Percentiles rank a stretch among this genome's conserved stretches.
These are phyloP conservation scores for Sakesphorus luctuosus DNA, from an alignment of 2,113 vertebrate species.

Conservation along the genomic window DNA sequence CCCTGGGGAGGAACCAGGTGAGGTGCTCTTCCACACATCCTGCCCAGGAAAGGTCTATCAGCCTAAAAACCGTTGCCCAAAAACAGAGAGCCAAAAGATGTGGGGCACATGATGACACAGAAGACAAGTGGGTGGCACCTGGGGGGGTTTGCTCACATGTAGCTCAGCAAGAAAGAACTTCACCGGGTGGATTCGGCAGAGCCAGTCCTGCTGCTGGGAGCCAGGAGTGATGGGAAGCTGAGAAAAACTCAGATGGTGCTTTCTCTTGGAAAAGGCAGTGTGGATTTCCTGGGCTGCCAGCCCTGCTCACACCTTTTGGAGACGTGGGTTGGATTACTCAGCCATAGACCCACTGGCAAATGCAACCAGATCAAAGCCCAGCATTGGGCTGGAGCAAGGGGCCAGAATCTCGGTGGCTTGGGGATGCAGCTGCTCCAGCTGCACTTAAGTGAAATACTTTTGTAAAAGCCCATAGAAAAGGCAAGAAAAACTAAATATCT, in stretches of 20 bases:
- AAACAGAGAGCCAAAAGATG: neutral
- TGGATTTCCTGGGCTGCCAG: neutral
- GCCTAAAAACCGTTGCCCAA: neutral
- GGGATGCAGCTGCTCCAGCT: neutral
- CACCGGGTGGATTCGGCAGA: neutral
- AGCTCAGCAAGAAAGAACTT: neutral
- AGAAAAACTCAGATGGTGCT: neutral
- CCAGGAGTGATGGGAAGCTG: neutral
- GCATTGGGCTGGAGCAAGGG: neutral
- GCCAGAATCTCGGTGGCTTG: neutral
- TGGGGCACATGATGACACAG: accelerated
- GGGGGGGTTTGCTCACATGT: accelerated
- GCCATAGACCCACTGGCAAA: neutral
- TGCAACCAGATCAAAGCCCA: neutral
- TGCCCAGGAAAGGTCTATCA: neutral
- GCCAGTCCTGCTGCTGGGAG: neutral
- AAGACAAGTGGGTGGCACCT: neutral
- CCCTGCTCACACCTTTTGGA: neutral
- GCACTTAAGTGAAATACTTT: neutral
- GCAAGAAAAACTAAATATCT: neutral
- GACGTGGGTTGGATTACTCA: neutral
- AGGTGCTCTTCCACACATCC: neutral
- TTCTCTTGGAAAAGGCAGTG: neutral
- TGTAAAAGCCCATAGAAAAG: neutral
- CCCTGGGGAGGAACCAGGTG: neutral